Evolutionary conservation across 2,888 invertebrate genomes (phyloP), one percentile per base, ranked within the genome.

Genomic region (Xestia xanthographa): DNA sequence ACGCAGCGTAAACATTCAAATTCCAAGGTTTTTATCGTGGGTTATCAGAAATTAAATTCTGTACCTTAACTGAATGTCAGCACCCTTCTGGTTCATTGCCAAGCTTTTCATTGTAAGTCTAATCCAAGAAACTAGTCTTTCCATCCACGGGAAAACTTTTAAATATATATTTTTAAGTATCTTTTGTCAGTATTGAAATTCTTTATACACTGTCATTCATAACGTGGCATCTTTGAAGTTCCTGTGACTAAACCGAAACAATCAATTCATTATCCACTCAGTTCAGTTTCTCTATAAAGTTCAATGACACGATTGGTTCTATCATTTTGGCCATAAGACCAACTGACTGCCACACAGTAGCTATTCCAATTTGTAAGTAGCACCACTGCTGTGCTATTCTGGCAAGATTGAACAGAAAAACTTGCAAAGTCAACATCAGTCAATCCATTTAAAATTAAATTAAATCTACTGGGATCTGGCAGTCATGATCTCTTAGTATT

Each of bases 11-110:
- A 53, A 71, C 22, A 62, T 77, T 70, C 65, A 43, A 72, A 69
- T 48, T 65, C 43, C 72, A 83, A 82, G 85, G 76, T 66, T 75
- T 66, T 58, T 50, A 11, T 6, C 50, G 26, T 70, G 22, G 14
- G 43, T 66, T 66, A 69, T 69, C 34, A 76, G 66, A 48, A 62
- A 66, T n/a, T 4, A 60, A 72, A 62, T 43, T 0, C 0, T 45
- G 45, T 80, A 77, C 26, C n/a, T 41, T 67, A 67, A 17, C 48
- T 38, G n/a, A 72, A 60, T 41, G 14, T 56, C n/a, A 66, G 43
- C 43, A 22, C 29, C 63, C 62, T 66, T 45, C 20, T 58, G 50
- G 66, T 67, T 11, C 11, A 67, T 45, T 63, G 84, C 53, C 45
- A 80, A 70, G 11, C n/a, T 14, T 45, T 62, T 2, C 12, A 58